These are phyloP conservation scores for Crepidodera aurea DNA, from an alignment of 2,888 invertebrate genomes.

Conservation along the genomic window DNA sequence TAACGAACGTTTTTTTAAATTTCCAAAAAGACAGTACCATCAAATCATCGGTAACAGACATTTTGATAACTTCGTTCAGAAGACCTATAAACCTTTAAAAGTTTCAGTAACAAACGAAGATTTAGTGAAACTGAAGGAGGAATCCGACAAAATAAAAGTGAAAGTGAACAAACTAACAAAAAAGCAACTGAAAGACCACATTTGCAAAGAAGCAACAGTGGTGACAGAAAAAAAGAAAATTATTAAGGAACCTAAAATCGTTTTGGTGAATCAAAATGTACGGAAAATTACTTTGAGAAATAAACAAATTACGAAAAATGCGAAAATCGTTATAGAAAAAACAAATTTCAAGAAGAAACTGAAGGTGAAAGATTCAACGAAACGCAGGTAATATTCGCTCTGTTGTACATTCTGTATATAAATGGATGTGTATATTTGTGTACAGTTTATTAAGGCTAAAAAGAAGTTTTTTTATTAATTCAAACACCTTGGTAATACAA, in stretches of 20 bases:
- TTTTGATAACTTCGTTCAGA: constrained; percentile 5
- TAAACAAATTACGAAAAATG: background rate
- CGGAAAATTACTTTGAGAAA: background rate
- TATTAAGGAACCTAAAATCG: background rate
- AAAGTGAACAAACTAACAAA: constrained; percentile 13
- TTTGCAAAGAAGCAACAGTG: background rate
- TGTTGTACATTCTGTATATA: too few species aligned
- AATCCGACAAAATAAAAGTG: constrained; percentile 6
- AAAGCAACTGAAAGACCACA: constrained; percentile 6
- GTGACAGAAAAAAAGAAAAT: background rate
- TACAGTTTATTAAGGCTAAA: too few species aligned
- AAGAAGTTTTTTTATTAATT: too few species aligned
- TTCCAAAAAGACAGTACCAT: constrained; percentile 21
- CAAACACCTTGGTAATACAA: too few species aligned
- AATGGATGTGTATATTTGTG: too few species aligned
- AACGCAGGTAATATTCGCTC: background rate
- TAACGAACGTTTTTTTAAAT: constrained; percentile 12
- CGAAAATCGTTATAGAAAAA: background rate
- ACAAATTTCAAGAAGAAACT: background rate
- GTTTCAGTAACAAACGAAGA: constrained; percentile 25
- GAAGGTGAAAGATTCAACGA: background rate
- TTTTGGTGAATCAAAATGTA: too few species aligned
- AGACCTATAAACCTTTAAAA: constrained; percentile 16
- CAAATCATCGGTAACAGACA: constrained; percentile 7
- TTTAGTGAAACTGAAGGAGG: constrained; percentile 9